These are phyloP conservation scores for Diplodus puntazzo DNA, from an alignment of 2,797 vertebrate species.

Conservation along the genomic window DNA sequence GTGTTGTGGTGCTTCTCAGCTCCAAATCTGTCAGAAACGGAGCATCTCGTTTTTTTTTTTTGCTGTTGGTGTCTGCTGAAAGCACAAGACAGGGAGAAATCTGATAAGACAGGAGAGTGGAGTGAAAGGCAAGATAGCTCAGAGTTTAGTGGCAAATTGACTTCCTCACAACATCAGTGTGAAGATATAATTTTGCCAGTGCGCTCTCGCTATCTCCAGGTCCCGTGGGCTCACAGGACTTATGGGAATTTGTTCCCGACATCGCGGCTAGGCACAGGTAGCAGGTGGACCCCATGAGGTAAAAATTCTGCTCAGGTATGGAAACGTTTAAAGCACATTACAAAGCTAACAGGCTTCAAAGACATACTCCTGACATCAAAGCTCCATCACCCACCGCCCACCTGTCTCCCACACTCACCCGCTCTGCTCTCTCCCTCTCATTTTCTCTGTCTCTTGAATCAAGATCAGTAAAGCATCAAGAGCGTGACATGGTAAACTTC, in stretches of 20 bases:
- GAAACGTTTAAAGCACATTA: slow-evolving; percentile 78
- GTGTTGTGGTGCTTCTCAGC: slow-evolving; percentile 36
- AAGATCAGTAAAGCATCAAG: slow-evolving; percentile 28
- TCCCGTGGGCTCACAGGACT: slow-evolving; percentile 16
- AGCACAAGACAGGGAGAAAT: slow-evolving; percentile 19
- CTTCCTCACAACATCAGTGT: slow-evolving; percentile 32
- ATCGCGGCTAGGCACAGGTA: slow-evolving; percentile 10
- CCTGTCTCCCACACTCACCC: slow-evolving; percentile 43
- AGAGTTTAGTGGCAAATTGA: slow-evolving; percentile 38
- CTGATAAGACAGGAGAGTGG: slow-evolving; percentile 27
- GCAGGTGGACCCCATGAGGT: slow-evolving; percentile 10
- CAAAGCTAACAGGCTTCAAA: slow-evolving; percentile 80
- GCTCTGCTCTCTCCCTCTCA: slow-evolving; percentile 13
- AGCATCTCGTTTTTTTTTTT: slow-evolving; percentile 18
- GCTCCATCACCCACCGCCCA: slow-evolving; percentile 41
- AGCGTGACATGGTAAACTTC: not conserved
- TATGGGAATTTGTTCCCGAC: slow-evolving; percentile 33
- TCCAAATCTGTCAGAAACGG: slow-evolving; percentile 39
- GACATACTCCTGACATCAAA: slow-evolving; percentile 77
- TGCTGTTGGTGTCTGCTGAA: slow-evolving; percentile 30
- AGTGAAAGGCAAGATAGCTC: slow-evolving; percentile 29
- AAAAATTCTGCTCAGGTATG: slow-evolving; percentile 65
- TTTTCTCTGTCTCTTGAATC: slow-evolving; percentile 37
- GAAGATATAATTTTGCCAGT: slow-evolving; percentile 10
- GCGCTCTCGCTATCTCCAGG: not conserved